A percentile compares a stretch with the other conserved stretches of the same genome.
phyloP scores from a whole-genome alignment of 1,140 invertebrate species.

The Drosophila obscura region DNA sequence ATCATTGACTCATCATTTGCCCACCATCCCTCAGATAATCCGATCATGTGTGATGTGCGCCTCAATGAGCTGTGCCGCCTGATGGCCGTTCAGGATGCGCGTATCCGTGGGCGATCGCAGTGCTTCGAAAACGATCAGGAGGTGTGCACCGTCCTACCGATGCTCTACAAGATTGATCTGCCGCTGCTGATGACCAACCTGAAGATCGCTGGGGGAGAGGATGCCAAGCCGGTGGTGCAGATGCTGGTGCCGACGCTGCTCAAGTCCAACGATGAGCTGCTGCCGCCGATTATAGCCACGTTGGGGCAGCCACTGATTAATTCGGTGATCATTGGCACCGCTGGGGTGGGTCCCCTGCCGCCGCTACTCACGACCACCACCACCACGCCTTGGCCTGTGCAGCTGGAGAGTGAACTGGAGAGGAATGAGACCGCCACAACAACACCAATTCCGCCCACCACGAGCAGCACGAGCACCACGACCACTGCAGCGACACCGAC shows the following conservation, averaged over 20 bases:
- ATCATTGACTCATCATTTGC: not conserved
- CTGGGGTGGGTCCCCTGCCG: slow-evolving; percentile 40
- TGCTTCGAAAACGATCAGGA: slow-evolving; percentile 85
- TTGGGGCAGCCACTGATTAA: slow-evolving; percentile 84
- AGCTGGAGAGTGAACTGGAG: slow-evolving; percentile 19
- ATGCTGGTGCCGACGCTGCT: slow-evolving; percentile 71
- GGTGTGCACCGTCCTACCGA: slow-evolving; percentile 83
- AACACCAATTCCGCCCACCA: not conserved
- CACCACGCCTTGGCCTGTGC: slow-evolving; percentile 14
- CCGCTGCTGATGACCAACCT: slow-evolving; percentile 58
- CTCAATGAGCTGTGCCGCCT: slow-evolving; percentile 88
- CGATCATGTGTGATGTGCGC: slow-evolving; percentile 89
- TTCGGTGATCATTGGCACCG: slow-evolving; percentile 83
- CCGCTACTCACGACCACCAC: slow-evolving; percentile 23
- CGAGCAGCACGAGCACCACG: slow-evolving; percentile 18
- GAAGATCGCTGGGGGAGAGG: slow-evolving; percentile 53
- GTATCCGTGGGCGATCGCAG: slow-evolving; percentile 86
- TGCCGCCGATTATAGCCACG: slow-evolving; percentile 84
- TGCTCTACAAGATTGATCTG: slow-evolving; percentile 80
- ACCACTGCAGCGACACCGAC: slow-evolving; percentile 9
- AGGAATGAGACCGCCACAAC: slow-evolving; percentile 29
- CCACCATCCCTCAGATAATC: slow-evolving; percentile 87
- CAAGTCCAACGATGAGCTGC: slow-evolving; percentile 70
- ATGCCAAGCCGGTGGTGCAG: slow-evolving; percentile 55
- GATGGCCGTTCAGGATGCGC: slow-evolving; percentile 88